phyloP scores from a whole-genome alignment of 2,113 vertebrate genomes.

The Macrotis lagotis region DNA sequence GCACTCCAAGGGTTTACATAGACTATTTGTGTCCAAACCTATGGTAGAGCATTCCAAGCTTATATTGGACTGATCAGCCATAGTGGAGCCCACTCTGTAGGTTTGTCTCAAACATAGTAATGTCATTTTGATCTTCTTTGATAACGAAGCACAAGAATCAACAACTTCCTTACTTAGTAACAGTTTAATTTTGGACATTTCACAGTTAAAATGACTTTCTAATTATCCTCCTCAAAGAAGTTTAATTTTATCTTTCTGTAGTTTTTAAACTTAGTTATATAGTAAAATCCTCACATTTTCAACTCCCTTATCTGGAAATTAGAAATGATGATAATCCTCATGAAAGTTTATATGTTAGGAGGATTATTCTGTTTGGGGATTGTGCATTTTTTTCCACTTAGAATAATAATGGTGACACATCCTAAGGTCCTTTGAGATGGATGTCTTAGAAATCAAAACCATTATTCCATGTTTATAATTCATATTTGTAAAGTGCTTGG shows the following conservation, averaged over 20 bases:
- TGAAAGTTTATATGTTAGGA: background rate
- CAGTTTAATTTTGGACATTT: background rate
- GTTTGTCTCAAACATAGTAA: too few relatives aligned
- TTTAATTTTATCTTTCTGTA: background rate
- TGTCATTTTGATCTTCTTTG: too few relatives aligned
- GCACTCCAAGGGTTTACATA: too few relatives aligned
- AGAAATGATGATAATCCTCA: background rate
- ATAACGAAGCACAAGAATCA: too few relatives aligned
- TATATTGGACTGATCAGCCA: too few relatives aligned
- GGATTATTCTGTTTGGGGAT: background rate
- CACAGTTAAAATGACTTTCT: background rate
- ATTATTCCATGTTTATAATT: constrained; percentile 65
- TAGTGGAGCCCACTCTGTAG: too few relatives aligned
- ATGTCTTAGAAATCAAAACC: constrained; percentile 40
- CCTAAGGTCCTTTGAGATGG: constrained; percentile 25
- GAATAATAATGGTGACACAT: constrained; percentile 10
- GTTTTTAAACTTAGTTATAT: background rate
- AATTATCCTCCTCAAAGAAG: background rate
- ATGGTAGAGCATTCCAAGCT: too few relatives aligned
- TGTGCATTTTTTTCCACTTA: background rate
- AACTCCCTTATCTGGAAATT: background rate
- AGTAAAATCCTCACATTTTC: background rate
- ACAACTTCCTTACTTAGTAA: too few relatives aligned
- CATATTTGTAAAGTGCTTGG: constrained; percentile 53
- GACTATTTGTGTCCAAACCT: too few relatives aligned